Evolutionary conservation across 2,797 vertebrate genomes (phyloP).

Genomic region (Crypturellus tataupa): DNA sequence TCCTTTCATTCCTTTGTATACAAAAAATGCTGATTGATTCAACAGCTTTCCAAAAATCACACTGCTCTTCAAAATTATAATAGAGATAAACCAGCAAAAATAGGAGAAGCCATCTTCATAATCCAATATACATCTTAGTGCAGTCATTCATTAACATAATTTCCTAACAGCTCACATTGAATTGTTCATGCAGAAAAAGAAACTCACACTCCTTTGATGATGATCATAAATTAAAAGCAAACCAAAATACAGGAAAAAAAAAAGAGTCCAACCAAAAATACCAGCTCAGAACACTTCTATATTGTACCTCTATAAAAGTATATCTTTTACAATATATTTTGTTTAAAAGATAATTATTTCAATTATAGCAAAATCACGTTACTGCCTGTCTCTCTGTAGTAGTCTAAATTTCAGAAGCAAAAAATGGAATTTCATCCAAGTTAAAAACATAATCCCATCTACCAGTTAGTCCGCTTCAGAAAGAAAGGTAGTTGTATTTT

Average conservation of each 20-base stretch:
- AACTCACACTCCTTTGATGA: neutral
- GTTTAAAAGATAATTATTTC: conserved; percentile 27
- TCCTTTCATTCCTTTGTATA: neutral
- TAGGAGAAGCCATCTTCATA: neutral
- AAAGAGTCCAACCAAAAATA: neutral
- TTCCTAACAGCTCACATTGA: neutral
- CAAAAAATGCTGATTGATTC: neutral
- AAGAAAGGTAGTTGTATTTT: neutral
- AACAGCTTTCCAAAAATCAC: neutral
- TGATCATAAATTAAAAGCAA: neutral
- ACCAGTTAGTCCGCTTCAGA: neutral
- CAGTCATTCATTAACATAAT: neutral
- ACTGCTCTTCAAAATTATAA: neutral
- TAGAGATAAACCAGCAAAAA: neutral
- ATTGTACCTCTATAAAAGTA: neutral
- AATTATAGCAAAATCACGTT: conserved; percentile 23
- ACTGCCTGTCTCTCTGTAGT: neutral
- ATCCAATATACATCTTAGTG: neutral
- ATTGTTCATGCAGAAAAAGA: neutral
- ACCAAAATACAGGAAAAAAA: neutral
- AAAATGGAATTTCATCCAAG: conserved; percentile 2
- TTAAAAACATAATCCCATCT: neutral
- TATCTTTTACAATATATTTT: conserved; percentile 25
- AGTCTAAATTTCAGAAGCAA: neutral
- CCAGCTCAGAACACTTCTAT: neutral